phyloP scores from a whole-genome alignment of 2,797 vertebrate genomes.

The Cryptoprocta ferox region DNA sequence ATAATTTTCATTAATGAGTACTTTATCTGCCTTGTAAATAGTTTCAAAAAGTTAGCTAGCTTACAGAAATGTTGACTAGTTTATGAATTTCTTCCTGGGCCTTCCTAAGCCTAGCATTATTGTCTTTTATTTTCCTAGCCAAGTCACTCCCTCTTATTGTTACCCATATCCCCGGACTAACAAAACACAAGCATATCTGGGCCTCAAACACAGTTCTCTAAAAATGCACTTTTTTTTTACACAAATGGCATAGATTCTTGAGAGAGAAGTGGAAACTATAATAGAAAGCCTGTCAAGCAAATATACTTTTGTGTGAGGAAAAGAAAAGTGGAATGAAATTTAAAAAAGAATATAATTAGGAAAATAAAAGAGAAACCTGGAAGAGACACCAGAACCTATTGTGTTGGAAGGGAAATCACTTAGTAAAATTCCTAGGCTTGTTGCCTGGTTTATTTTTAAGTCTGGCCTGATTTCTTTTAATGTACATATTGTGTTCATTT shows the following conservation, averaged over 20 bases:
- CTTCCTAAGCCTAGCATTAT: not conserved
- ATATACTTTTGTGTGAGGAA: not conserved
- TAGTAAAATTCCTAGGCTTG: not conserved
- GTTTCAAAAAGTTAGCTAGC: not conserved
- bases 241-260: not conserved
- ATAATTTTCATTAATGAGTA: constrained; percentile 6
- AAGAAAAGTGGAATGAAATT: not conserved
- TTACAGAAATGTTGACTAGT: not conserved
- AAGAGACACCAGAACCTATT: not conserved
- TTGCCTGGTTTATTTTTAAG: constrained; percentile 27
- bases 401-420: not conserved
- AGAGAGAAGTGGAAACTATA: not conserved
- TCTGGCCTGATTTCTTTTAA: not conserved
- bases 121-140: not conserved
- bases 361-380: not conserved
- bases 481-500: not conserved
- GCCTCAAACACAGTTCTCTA: not conserved
- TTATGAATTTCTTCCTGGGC: not conserved
- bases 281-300: constrained; percentile 5
- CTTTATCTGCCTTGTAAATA: not conserved
- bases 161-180: not conserved
- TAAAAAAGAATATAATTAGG: not conserved
- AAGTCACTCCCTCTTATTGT: not conserved
- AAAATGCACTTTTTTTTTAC: not conserved
- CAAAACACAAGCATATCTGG: not conserved